These are phyloP conservation scores for Aurelia sp. DNA, from an alignment of 30 jellyfish, hydroid and myxozoan species.

Conservation along the genomic window DNA sequence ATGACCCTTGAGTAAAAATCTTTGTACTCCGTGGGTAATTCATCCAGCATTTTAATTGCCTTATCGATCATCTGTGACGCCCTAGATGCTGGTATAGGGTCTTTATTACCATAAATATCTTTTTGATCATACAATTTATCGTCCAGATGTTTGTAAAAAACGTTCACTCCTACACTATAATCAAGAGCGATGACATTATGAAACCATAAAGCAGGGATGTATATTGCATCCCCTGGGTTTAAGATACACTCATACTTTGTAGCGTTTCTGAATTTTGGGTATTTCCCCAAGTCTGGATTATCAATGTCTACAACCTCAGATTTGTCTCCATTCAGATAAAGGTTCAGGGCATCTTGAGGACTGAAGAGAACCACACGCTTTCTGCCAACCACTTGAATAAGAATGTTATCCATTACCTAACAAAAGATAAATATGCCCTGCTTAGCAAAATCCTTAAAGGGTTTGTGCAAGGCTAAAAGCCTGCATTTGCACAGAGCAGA, in stretches of 20 bases:
- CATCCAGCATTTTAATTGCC: slow-evolving; percentile 63
- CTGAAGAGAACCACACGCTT: slow-evolving; percentile 80
- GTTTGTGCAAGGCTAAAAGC: no score
- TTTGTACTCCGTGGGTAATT: slow-evolving; percentile 77
- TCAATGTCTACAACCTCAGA: slow-evolving; percentile 89
- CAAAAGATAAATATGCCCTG: not conserved
- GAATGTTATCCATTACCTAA: slow-evolving; percentile 89
- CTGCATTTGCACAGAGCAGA: no score
- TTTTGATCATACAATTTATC: slow-evolving; percentile 61
- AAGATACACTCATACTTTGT: slow-evolving; percentile 58
- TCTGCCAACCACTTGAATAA: slow-evolving; percentile 79
- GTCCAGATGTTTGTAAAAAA: slow-evolving; percentile 79
- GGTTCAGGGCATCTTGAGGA: slow-evolving; percentile 80
- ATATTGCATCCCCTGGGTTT: slow-evolving; percentile 87
- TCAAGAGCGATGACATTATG: slow-evolving; percentile 84
- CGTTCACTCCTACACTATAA: slow-evolving; percentile 76
- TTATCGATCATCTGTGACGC: slow-evolving; percentile 83
- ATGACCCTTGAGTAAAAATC: slow-evolving; percentile 75
- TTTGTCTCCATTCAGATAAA: slow-evolving; percentile 88
- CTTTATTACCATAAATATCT: slow-evolving; percentile 93
- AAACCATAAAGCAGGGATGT: slow-evolving; percentile 97
- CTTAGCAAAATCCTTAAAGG: no score
- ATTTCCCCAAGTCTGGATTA: slow-evolving; percentile 62
- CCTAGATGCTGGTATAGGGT: slow-evolving; percentile 74
- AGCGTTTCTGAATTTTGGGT: slow-evolving; percentile 75